Percentiles rank a stretch among this genome's conserved stretches.
These are phyloP conservation scores for Lampropteryx suffumata DNA, from an alignment of 2,888 invertebrate species.

Conservation along the genomic window DNA sequence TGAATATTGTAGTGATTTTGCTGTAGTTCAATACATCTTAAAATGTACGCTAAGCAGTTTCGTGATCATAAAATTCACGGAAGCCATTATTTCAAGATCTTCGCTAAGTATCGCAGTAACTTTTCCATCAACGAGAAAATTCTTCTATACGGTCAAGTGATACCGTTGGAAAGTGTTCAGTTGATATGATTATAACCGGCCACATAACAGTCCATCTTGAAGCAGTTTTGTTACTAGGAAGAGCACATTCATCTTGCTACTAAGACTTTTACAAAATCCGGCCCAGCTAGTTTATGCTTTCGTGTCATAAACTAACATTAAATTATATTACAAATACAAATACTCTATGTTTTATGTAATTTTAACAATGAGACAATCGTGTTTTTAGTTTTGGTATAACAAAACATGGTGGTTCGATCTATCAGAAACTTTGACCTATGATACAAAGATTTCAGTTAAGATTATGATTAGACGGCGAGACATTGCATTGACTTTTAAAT, in stretches of 20 bases:
- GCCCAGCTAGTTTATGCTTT: no score
- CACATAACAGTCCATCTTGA: constrained; percentile 43
- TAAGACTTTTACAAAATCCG: no score
- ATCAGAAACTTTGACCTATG: no score
- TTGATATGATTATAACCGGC: constrained; percentile 42
- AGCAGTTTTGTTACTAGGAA: constrained; percentile 22
- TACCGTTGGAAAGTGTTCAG: constrained; percentile 45
- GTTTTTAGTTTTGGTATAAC: no score
- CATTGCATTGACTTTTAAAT: constrained; percentile 1
- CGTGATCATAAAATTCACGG: constrained; percentile 4
- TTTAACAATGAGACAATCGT: no score
- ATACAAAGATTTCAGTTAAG: neutral
- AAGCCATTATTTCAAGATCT: constrained; percentile 12
- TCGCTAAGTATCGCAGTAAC: constrained; percentile 11
- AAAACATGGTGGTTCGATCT: no score
- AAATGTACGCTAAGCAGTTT: neutral
- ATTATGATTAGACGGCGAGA: neutral
- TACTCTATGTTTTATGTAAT: no score
- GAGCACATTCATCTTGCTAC: neutral
- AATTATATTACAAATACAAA: no score
- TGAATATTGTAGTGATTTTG: no score
- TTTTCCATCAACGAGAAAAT: constrained; percentile 24
- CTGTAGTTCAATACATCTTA: no score
- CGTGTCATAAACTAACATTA: no score
- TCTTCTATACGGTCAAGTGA: constrained; percentile 33